Base-by-base conservation (phyloP, 2,888 invertebrate species). In the Lasius platythorax region DNA sequence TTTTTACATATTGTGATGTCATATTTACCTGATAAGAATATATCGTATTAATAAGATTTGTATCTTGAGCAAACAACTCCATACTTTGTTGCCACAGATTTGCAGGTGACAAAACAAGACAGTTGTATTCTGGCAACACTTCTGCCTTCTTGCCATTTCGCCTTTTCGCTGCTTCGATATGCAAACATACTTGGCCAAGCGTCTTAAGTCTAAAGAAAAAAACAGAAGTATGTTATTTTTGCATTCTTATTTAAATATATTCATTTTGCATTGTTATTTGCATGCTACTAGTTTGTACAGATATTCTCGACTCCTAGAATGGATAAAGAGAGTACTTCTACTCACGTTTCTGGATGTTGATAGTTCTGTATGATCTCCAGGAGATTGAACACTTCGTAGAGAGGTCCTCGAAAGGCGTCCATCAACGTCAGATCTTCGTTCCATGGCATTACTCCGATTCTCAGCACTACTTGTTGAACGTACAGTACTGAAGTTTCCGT, bases 71-170 rank as follows among this genome's bases (percentile, higher is more conserved):
- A 94, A 98, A 99, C 63, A 97, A 96, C 91, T 97, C 97, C 46
- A 97, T 95, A 94, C 98, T 98, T 94, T 98, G 97, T 90, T 97
- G 97, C 99, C 99, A 99, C 84, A 99, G 96, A 95, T 98, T 99
- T 8, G 98, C 99, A 0, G 99, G 99, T 0, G 99, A 99, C 11
- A 99, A 95, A 58, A 98, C 95, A 40, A 99, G 96, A 95, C 99
- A 99, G 94, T 97, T 98, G 94, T 98, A 99, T 94, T 99, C 98
- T 0, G 99, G 99, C 87, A 99, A 96, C 81, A 98, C 96, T 75
- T 95, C 96, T 56, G 97, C 96, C 85, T 96, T 96, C 87, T 96
- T 96, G 3, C 95, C 92, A 89, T 96, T 96, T 15, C 95, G 95
- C 73, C 96, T 96, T 92, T 97, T 97, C 8, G 98, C 96, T 84